Evolutionary conservation across 2,113 vertebrate species (phyloP), one percentile per base, ranked within the genome.

Genomic region (Leptodactylus fuscus): DNA sequence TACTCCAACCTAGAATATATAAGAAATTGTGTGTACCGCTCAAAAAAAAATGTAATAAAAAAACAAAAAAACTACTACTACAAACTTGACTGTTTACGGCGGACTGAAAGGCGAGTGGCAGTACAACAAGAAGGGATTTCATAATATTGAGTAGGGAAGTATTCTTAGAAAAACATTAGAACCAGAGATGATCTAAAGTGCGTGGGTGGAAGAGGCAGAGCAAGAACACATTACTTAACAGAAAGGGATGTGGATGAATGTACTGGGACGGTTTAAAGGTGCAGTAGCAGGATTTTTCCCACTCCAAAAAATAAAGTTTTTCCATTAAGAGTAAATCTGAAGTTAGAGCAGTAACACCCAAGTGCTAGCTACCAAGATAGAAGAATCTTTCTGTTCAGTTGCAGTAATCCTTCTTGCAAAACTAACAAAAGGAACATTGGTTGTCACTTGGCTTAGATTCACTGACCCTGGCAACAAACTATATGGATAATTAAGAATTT

Each of bases 151-250:
- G 53, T 80, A 62, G 77, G 29, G 55, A 80, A 80, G 51, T 62
- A 62, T 44, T 60, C 53, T 80, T 80, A 80, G 53, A 62, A 80
- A 80, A 41, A 58, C 76, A 78, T 32, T 22, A 78, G 29, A 78
- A 80, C 32, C 53, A 62, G 36, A 80, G 77, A 80, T 80, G 77
- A 80, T 62, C 53, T 80, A 62, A 60, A 80, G 53, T 80, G 77
- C 38, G 77, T 80, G 77, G 77, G 77, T 62, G 53, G 77, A 80
- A 44, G 51, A 80, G 34, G 55, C 53, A 60, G 53, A 55, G 27
- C 75, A 76, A 76, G 74, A 78, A 55, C 75, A 80, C 2, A 80
- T 80, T 80, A 80, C 34, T 79, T 79, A 79, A 41, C 22, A 60
- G 20, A 36, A 12, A 48, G 27, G 27, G 48, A 77, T 36, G 75